Conservation (phyloP, 2,888 invertebrate genomes). For the Pseudococcus viburni region DNA sequence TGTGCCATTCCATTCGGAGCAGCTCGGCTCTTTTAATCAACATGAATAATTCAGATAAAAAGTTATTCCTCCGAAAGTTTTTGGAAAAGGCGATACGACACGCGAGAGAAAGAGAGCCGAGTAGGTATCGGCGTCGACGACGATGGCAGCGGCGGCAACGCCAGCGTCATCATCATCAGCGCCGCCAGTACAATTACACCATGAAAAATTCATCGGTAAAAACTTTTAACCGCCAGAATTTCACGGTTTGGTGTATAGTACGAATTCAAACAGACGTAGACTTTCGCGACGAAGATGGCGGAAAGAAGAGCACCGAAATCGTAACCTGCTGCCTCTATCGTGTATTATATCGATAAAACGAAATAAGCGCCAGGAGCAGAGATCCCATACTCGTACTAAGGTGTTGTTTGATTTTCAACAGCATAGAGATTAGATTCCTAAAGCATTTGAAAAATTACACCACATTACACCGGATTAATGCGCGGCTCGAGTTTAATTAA, state of each 20-base stretch:
- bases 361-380: neutral
- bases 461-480: slow-evolving; percentile 43
- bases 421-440: slow-evolving; percentile 26
- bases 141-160: neutral
- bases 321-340: no score
- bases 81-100: slow-evolving; percentile 38
- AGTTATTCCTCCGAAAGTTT: slow-evolving; percentile 12
- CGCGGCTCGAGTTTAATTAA: slow-evolving; percentile 38
- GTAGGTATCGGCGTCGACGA: neutral
- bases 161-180: neutral
- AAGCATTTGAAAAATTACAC: slow-evolving; percentile 55
- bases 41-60: slow-evolving; percentile 48
- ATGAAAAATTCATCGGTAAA: slow-evolving; percentile 23
- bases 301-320: no score
- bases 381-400: neutral
- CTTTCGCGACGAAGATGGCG: no score
- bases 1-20: neutral
- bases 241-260: neutral
- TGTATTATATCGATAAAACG: neutral
- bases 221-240: neutral
- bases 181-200: slow-evolving; percentile 13
- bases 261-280: neutral
- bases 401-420: slow-evolving; percentile 17
- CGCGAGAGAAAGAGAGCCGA: neutral
- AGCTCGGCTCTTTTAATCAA: slow-evolving; percentile 16